Conservation (phyloP, 30 jellyfish, hydroid and myxozoan genomes). For the Rhopilema esculentum region DNA sequence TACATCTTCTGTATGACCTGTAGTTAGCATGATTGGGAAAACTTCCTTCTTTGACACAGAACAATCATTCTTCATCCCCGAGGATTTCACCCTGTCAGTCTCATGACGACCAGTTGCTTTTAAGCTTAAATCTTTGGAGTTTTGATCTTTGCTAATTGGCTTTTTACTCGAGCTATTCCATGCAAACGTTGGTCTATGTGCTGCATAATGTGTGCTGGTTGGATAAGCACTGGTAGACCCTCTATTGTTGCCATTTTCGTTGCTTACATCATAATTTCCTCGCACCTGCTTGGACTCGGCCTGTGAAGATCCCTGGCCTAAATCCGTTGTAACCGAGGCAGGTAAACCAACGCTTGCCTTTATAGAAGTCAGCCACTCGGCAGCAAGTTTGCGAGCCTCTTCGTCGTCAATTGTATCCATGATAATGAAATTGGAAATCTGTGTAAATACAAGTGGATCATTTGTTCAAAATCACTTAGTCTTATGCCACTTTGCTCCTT, state of each 20-base stretch:
- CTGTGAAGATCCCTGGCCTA: not conserved
- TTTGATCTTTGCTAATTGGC: not conserved
- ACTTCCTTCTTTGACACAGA: not conserved
- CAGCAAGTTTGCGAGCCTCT: constrained; percentile 23
- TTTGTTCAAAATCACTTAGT: not conserved
- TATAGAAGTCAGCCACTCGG: constrained; percentile 18
- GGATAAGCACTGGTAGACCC: not conserved
- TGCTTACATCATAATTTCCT: constrained; percentile 13
- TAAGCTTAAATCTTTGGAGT: not conserved
- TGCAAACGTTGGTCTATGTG: not conserved
- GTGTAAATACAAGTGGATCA: not conserved
- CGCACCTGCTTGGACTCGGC: constrained; percentile 13
- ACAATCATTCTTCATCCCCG: not conserved
- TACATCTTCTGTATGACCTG: not conserved
- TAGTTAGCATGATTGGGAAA: not conserved
- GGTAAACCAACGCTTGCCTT: constrained; percentile 4
- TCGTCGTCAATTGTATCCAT: constrained; percentile 17
- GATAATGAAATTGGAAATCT: not conserved
- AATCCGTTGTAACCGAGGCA: not conserved
- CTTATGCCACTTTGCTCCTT: not conserved
- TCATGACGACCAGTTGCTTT: not conserved
- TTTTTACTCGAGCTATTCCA: not conserved
- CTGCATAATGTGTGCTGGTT: not conserved
- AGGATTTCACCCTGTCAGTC: not conserved
- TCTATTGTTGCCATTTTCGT: constrained; percentile 6